phyloP scores from a whole-genome alignment of 2,797 vertebrate species.

The Amazonetta brasiliensis region DNA sequence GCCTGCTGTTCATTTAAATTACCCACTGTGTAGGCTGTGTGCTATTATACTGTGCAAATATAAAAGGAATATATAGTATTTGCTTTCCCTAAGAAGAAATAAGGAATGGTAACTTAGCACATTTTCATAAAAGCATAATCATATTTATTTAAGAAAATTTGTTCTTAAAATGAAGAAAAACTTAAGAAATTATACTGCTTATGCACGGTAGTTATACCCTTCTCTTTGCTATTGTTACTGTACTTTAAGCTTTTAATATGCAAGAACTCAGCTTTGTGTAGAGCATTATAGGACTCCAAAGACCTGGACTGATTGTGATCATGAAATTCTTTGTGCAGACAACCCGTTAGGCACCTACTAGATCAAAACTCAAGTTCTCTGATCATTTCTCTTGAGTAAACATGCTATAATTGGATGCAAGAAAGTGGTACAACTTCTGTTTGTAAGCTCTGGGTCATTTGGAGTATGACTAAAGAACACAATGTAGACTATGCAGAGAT shows the following conservation, averaged over 20 bases:
- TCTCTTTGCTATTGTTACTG: neutral
- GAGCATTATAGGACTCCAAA: neutral
- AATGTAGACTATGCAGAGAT: neutral
- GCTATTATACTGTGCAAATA: neutral
- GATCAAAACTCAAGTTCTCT: neutral
- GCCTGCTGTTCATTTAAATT: constrained; percentile 57
- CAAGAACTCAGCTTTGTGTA: neutral
- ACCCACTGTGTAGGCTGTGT: neutral
- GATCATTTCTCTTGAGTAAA: neutral
- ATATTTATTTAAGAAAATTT: neutral
- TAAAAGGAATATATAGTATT: neutral
- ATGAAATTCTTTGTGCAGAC: neutral
- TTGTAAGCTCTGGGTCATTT: neutral
- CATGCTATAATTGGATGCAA: neutral
- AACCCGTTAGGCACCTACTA: neutral
- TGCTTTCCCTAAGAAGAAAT: neutral
- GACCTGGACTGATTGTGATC: neutral
- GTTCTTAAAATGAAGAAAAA: neutral
- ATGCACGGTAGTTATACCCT: neutral
- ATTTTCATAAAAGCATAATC: neutral
- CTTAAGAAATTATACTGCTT: neutral
- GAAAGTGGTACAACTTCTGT: neutral
- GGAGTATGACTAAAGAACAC: neutral
- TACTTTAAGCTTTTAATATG: neutral
- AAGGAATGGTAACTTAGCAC: neutral